phyloP scores from a whole-genome alignment of 2,797 vertebrate species.

The Bradypus variegatus region DNA sequence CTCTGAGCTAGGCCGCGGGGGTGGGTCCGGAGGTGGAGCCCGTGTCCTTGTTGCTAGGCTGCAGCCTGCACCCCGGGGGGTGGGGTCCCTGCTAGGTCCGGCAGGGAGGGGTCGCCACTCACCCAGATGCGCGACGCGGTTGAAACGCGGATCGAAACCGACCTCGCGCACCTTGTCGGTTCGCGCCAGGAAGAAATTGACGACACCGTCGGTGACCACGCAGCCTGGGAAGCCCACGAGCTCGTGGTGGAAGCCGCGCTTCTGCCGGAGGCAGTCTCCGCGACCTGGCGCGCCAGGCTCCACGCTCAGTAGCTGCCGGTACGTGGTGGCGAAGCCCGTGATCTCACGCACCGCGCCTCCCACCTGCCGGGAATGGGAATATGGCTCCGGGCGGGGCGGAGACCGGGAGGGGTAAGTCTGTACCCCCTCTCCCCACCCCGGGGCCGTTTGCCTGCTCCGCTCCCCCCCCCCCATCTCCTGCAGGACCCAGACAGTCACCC shows the following conservation, averaged over 20 bases:
- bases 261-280: conserved; percentile 84
- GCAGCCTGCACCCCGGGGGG: accelerated
- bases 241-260: conserved; percentile 80
- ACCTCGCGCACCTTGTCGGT: conserved; percentile 84
- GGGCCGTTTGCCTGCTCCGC: background rate
- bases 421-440: background rate
- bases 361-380: conserved; percentile 74
- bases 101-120: conserved; percentile 60
- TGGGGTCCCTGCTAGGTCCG: background rate
- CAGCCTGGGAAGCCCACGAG: conserved; percentile 84
- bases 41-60: accelerated
- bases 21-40: background rate
- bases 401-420: too few relatives aligned
- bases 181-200: conserved; percentile 91
- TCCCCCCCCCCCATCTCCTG: background rate
- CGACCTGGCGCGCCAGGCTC: conserved; percentile 77
- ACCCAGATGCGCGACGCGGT: conserved; percentile 83
- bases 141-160: conserved; percentile 86
- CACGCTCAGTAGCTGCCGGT: conserved; percentile 82
- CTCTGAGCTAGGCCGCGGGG: background rate
- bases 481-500: background rate
- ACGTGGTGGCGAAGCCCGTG: conserved; percentile 84
- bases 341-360: conserved; percentile 90
- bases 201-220: conserved; percentile 87
- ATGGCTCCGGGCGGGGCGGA: background rate